phyloP scores from a whole-genome alignment of 2,113 vertebrate genomes.

The Pungitius pungitius region DNA sequence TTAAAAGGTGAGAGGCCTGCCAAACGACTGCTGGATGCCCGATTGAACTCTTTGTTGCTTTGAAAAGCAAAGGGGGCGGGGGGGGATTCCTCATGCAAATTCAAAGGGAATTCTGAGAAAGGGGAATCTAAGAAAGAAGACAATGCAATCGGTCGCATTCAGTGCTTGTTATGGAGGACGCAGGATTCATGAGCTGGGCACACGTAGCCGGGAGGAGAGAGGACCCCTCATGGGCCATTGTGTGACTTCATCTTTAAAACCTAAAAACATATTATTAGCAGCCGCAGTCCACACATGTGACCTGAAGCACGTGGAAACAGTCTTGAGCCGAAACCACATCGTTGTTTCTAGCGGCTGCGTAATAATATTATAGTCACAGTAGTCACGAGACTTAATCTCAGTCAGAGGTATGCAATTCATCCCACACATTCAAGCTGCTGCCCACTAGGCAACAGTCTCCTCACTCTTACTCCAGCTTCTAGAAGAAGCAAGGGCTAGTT shows the following conservation, averaged over 20 bases:
- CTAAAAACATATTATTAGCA: conserved; percentile 36
- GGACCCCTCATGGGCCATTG: conserved; percentile 17
- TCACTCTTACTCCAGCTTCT: conserved; percentile 37
- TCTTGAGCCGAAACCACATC: conserved; percentile 23
- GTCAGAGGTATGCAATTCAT: conserved; percentile 66
- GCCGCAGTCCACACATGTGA: conserved; percentile 72
- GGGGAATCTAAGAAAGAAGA: conserved; percentile 50
- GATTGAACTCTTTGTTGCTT: conserved; percentile 61
- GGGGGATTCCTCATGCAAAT: conserved; percentile 56
- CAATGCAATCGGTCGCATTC: conserved; percentile 53
- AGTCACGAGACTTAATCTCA: conserved; percentile 69
- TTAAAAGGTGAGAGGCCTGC: conserved; percentile 49
- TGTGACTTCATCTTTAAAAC: conserved; percentile 39
- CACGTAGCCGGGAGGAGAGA: conserved; percentile 21
- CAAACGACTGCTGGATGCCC: conserved; percentile 49
- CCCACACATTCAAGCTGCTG: conserved; percentile 75
- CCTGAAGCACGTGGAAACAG: conserved; percentile 22
- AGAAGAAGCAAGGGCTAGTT: conserved; percentile 1
- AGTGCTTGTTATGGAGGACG: conserved; percentile 16
- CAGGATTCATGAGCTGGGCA: conserved; percentile 18
- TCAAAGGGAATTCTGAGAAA: conserved; percentile 59
- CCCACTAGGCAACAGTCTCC: conserved; percentile 34
- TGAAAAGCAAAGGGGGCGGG: conserved; percentile 38
- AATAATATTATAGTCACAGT: too few relatives aligned
- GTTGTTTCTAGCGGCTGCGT: conserved; percentile 22